These are phyloP conservation scores for Rhipidura dahli DNA, from an alignment of 2,113 vertebrate genomes.

Conservation along the genomic window DNA sequence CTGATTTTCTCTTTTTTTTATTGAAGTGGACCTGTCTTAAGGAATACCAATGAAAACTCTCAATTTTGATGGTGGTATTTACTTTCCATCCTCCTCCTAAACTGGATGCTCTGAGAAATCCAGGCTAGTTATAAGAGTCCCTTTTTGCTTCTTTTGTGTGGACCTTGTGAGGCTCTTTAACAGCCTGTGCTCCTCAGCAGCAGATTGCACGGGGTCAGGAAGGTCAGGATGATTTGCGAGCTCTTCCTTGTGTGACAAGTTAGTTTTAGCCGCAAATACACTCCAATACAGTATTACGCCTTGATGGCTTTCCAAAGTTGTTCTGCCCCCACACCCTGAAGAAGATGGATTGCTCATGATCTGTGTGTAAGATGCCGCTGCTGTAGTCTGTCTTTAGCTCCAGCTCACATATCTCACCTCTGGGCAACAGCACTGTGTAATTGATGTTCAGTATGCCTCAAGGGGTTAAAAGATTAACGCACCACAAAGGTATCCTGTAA, in stretches of 20 bases:
- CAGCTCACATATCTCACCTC: conserved; percentile 74
- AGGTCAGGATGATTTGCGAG: conserved; percentile 62
- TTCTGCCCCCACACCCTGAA: conserved; percentile 61
- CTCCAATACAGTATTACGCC: conserved; percentile 56
- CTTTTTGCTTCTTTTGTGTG: neutral
- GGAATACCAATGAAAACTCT: neutral
- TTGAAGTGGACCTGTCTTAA: neutral
- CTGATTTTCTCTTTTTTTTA: neutral
- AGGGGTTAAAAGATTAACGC: conserved; percentile 75
- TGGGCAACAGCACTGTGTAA: conserved; percentile 68
- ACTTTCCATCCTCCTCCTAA: neutral
- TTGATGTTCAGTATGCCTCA: conserved; percentile 80
- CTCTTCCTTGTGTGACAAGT: conserved; percentile 46
- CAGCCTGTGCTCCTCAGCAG: neutral
- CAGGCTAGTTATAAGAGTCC: neutral
- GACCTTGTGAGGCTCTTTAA: neutral
- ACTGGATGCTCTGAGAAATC: neutral
- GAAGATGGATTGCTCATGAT: conserved; percentile 74
- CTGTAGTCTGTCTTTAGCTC: conserved; percentile 67
- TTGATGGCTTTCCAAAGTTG: conserved; percentile 63
- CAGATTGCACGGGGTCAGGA: neutral
- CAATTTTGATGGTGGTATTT: neutral
- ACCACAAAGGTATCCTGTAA: conserved; percentile 17
- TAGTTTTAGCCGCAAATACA: conserved; percentile 27
- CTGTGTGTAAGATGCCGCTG: conserved; percentile 49